These are phyloP conservation scores for Melanotaenia boesemani DNA, from an alignment of 2,797 vertebrate genomes.

Conservation along the genomic window DNA sequence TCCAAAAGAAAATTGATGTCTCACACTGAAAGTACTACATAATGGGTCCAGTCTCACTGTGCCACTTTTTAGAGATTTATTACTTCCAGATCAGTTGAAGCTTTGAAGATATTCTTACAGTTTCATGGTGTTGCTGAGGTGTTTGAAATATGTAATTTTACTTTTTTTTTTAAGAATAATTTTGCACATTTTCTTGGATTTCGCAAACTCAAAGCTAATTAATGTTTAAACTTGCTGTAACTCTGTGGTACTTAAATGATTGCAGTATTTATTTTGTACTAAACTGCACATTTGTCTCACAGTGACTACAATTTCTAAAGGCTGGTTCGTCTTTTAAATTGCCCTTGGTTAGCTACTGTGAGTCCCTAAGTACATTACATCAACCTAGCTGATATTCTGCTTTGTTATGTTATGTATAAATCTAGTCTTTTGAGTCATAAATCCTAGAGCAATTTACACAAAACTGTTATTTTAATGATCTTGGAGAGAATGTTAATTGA, in stretches of 20 bases:
- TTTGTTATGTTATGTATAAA: background rate
- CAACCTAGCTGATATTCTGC: background rate
- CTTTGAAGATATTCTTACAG: background rate
- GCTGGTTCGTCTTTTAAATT: background rate
- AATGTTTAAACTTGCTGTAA: background rate
- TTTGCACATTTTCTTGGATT: background rate
- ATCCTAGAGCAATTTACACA: background rate
- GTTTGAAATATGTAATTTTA: background rate
- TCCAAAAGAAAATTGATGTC: slow-evolving; percentile 6
- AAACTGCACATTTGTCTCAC: background rate
- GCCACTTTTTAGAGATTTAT: background rate
- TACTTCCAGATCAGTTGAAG: background rate
- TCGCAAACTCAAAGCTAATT: background rate
- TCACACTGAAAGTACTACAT: background rate
- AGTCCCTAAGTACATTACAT: background rate
- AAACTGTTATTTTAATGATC: background rate
- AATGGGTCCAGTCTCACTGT: background rate
- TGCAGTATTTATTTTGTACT: background rate
- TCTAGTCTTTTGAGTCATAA: background rate
- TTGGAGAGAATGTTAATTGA: background rate
- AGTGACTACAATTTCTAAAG: too few species aligned
- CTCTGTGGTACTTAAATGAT: background rate
- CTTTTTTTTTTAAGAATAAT: background rate
- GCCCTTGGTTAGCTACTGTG: background rate
- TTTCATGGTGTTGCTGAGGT: too few species aligned